Percentiles rank a stretch among this genome's conserved stretches.
phyloP scores from a whole-genome alignment of 2,113 vertebrate species.

The Odocoileus hemionus region DNA sequence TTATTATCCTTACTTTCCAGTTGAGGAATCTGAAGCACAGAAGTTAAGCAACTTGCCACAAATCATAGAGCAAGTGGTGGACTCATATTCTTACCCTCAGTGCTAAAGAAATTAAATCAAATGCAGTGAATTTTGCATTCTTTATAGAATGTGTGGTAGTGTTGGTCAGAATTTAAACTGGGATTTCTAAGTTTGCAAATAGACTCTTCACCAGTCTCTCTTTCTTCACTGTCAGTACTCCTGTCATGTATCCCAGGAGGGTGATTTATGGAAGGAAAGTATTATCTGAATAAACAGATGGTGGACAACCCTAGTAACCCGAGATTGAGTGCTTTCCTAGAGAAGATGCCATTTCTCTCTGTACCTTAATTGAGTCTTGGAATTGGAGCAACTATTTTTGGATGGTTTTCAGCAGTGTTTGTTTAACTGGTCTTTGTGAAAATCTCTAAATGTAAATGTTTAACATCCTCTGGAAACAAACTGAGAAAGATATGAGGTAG shows the following conservation, averaged over 20 bases:
- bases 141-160: neutral
- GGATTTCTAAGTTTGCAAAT: slow-evolving; percentile 11
- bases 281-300: slow-evolving; percentile 31
- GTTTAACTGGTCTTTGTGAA: slow-evolving; percentile 40
- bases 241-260: neutral
- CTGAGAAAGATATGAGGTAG: neutral
- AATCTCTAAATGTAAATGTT: slow-evolving; percentile 25
- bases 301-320: neutral
- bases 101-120: neutral
- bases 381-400: neutral
- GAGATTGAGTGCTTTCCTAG: neutral
- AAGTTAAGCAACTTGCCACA: neutral
- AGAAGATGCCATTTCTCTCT: slow-evolving; percentile 13
- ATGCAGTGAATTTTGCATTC: neutral
- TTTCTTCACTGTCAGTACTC: neutral
- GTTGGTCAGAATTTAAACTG: neutral
- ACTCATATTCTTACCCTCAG: neutral
- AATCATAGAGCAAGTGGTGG: neutral
- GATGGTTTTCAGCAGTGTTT: slow-evolving; percentile 11
- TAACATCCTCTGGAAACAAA: slow-evolving; percentile 37
- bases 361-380: neutral
- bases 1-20: neutral
- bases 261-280: neutral
- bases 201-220: neutral
- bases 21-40: neutral